Percentiles rank a stretch among this genome's conserved stretches.
Conservation (phyloP, 1,140 invertebrate species). For the Caenorhabditis inopinata region DNA sequence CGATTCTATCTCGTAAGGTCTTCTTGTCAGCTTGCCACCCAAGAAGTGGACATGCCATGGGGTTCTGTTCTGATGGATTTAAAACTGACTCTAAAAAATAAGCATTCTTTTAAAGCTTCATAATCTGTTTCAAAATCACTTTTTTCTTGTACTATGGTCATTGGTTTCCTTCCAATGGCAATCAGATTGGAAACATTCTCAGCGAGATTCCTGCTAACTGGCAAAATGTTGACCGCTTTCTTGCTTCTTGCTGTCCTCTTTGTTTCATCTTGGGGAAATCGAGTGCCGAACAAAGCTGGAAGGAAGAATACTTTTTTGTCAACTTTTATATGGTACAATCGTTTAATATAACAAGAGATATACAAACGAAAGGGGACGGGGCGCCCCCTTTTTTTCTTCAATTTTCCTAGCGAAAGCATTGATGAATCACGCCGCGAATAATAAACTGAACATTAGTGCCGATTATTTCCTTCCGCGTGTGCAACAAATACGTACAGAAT, state of each 20-base stretch:
- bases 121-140: background rate
- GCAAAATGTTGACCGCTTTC: background rate
- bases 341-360: too few species aligned
- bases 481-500: too few species aligned
- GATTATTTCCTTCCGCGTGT: too few species aligned
- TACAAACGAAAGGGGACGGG: too few species aligned
- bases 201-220: background rate
- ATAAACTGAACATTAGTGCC: too few species aligned
- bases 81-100: background rate
- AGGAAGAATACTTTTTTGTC: too few species aligned
- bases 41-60: background rate
- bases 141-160: constrained; percentile 19
- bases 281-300: constrained; percentile 34
- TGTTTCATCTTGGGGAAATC: constrained; percentile 1
- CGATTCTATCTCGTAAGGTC: constrained; percentile 77
- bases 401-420: too few species aligned
- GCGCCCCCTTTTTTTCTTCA: too few species aligned
- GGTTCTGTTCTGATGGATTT: background rate
- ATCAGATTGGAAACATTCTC: constrained; percentile 25
- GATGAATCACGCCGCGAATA: too few species aligned
- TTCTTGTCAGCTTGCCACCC: constrained; percentile 72
- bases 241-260: background rate
- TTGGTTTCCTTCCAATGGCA: background rate
- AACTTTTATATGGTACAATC: too few species aligned
- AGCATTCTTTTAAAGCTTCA: background rate